phyloP scores from a whole-genome alignment of 2,113 vertebrate genomes.

The Hiodon alosoides region DNA sequence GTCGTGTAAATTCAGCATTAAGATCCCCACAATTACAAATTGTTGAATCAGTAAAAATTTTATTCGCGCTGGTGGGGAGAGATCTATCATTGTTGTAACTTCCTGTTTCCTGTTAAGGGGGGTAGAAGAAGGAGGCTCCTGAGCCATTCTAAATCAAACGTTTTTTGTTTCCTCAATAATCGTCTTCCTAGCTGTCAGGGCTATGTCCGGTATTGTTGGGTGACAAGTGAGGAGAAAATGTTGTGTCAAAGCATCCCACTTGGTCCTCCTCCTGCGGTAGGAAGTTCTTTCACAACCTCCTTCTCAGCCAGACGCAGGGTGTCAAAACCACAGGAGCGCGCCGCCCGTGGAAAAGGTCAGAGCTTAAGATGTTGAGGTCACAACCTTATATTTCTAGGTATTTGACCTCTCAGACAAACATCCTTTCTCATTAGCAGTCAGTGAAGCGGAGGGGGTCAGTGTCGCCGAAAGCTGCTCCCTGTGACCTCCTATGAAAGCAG shows the following conservation, averaged over 20 bases:
- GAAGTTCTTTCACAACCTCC: conserved; percentile 74
- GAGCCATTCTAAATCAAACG: conserved; percentile 18
- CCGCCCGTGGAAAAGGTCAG: conserved; percentile 81
- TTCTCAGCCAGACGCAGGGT: conserved; percentile 70
- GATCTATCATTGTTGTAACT: not conserved
- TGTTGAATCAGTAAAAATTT: too few species aligned
- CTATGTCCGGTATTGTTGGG: conserved; percentile 10
- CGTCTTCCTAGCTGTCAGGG: conserved; percentile 38
- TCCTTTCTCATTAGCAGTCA: conserved; percentile 86
- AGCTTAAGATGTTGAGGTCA: conserved; percentile 83
- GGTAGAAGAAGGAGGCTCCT: not conserved
- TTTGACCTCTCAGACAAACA: conserved; percentile 95
- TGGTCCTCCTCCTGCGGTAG: conserved; percentile 52
- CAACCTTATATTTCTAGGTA: conserved; percentile 80
- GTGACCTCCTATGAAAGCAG: conserved; percentile 67
- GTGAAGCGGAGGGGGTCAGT: conserved; percentile 79
- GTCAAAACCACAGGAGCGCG: conserved; percentile 76
- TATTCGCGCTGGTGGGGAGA: not conserved
- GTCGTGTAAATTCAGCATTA: not conserved
- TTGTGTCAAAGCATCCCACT: conserved; percentile 31
- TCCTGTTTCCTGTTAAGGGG: conserved; percentile 1
- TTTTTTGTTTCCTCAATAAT: conserved; percentile 30
- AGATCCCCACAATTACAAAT: not conserved
- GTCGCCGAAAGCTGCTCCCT: conserved; percentile 66
- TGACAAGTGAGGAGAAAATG: conserved; percentile 36